Percentiles rank a stretch among this genome's conserved stretches.
phyloP scores from a whole-genome alignment of 2,797 vertebrate genomes.

The Sebastes itinus region DNA sequence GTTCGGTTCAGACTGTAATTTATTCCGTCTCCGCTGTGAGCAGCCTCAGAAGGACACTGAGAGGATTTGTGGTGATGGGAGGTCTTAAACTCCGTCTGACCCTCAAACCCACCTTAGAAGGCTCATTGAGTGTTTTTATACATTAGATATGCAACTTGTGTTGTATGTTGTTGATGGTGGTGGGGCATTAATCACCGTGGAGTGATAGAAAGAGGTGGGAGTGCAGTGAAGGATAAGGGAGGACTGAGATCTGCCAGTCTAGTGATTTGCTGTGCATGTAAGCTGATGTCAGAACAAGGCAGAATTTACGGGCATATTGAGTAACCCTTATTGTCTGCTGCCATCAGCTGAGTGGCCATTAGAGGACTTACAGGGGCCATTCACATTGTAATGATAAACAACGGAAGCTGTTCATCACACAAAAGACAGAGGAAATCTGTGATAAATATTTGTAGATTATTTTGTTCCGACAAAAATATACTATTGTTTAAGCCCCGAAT shows the following conservation, averaged over 20 bases:
- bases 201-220: constrained; percentile 38
- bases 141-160: constrained; percentile 70
- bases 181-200: constrained; percentile 59
- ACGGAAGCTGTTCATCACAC: constrained; percentile 22
- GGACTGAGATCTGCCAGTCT: constrained; percentile 63
- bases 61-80: constrained; percentile 74
- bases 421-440: constrained; percentile 28
- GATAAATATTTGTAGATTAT: neutral
- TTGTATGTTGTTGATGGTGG: constrained; percentile 49
- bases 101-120: constrained; percentile 69
- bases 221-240: constrained; percentile 52
- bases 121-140: constrained; percentile 58
- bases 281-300: constrained; percentile 62
- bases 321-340: constrained; percentile 55
- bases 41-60: constrained; percentile 61
- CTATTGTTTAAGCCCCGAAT: neutral
- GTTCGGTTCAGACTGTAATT: constrained; percentile 57
- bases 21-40: constrained; percentile 53
- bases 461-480: neutral
- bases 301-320: constrained; percentile 61
- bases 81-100: constrained; percentile 78
- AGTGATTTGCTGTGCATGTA: constrained; percentile 66
- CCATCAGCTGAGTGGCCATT: constrained; percentile 68
- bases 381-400: constrained; percentile 53
- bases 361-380: constrained; percentile 45